Evolutionary conservation across 2,797 vertebrate genomes (phyloP), one percentile per base, ranked within the genome.

Genomic region (Pangasius mekongensis): DNA sequence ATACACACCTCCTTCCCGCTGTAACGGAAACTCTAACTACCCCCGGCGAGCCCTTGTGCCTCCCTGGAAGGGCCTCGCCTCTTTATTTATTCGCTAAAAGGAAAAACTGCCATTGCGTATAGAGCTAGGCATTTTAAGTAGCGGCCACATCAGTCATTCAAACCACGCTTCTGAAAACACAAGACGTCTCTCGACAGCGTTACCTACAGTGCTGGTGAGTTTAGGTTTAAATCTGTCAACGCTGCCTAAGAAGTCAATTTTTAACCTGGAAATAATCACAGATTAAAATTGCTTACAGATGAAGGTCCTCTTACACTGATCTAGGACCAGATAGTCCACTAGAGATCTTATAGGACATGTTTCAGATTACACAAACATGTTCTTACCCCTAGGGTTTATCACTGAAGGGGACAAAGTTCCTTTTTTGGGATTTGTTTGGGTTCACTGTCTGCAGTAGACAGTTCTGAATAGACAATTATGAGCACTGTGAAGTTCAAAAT

Each of bases 51-150:
- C 78, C 83, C 84, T 67, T 73, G 66, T 54, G 56, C 69, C 36
- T 62, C 87, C 76, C 69, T 89, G 86, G 71, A 81, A 86, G 78
- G 52, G 22, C 60, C 67, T 39, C 56, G 67, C 64, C 77, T 89
- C 64, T 89, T 89, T 86, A 86, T 87, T 82, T 80, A 73, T 74
- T 54, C 24, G 83, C 82, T 67, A 84, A 62, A 71, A 80, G 80
- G 60, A 85, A 80, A 82, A 89, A 86, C 86, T 62, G 76, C 90
- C 84, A 89, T 91, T 91, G 67, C 88, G 78, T 77, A 49, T 71
- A 86, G 67, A 20, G 71, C 87, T 36, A 84, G 88, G 80, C 84
- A 88, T 83, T 91, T 87, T 78, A 84, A 91, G 84, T 82, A 60
- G 83, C 52, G 56, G 86, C 88, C 85, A 84, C 88, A 88, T 89